phyloP scores from a whole-genome alignment of 2,888 invertebrate species.

The Gasteruption jaculator region DNA sequence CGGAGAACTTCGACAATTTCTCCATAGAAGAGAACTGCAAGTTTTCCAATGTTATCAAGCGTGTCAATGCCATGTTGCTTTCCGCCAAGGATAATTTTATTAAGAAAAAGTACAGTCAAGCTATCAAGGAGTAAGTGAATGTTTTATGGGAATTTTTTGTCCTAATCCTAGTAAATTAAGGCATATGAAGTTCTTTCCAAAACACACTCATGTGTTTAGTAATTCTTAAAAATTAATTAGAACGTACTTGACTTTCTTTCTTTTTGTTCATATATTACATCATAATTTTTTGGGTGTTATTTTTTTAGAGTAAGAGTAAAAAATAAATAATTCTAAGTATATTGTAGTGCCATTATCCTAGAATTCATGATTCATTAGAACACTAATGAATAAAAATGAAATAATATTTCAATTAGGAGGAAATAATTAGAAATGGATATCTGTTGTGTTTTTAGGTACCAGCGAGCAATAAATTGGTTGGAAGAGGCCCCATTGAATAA shows the following conservation, averaged over 20 bases:
- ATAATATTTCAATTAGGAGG: background rate
- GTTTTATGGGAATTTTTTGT: background rate
- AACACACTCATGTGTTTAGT: no score
- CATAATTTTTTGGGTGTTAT: no score
- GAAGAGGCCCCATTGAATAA: conserved; percentile 63
- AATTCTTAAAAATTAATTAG: no score
- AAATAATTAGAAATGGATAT: background rate
- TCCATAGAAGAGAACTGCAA: conserved; percentile 59
- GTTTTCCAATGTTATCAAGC: conserved; percentile 59
- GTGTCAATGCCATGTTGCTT: conserved; percentile 60
- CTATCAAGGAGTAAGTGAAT: conserved; percentile 30
- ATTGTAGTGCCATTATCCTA: no score
- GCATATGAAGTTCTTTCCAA: no score
- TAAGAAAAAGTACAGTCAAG: conserved; percentile 49
- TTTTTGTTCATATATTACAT: background rate
- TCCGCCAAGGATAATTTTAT: conserved; percentile 62
- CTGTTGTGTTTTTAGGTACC: conserved; percentile 53
- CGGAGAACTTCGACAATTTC: conserved; percentile 52
- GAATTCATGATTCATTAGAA: background rate
- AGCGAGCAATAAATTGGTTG: conserved; percentile 60
- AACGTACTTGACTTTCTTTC: no score
- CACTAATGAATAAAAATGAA: background rate
- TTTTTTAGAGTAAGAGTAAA: background rate
- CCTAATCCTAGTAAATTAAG: no score
- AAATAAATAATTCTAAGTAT: background rate